Base-by-base conservation (phyloP, 2,888 invertebrate species). In the Agrotis puta region DNA sequence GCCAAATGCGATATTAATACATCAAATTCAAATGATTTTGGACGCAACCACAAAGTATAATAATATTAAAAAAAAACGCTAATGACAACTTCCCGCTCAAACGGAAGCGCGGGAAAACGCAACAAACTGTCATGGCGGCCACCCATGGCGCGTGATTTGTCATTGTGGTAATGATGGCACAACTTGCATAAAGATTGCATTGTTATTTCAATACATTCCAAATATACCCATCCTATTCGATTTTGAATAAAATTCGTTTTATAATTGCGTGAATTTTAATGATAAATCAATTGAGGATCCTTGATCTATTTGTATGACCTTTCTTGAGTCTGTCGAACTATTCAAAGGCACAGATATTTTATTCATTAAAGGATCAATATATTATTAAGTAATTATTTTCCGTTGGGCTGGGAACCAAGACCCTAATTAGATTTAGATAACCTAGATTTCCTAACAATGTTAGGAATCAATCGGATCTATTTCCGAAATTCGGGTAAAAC, bases 81-180 rank as follows among this genome's bases (percentile, higher is more conserved):
- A 90, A 90, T 89, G 88, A 90, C 84, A 79, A 86, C 88, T 88
- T 92, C 91, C 92, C 85, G 85, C 68, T 67, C 87, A 88, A 86
- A 89, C 88, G 88, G 87, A 90, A 88, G 85, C 88, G 86, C 88
- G 88, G 88, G 88, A 88, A 89, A 88, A 66, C 66, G 68, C 72
- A 78, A 64, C 78, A 80, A 87, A 82, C 85, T 91, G 92, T 92
- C 90, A 94, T 94, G 92, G 93, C 90, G 90, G 85, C 94, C 94
- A 93, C 95, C 94, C 94, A 92, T 88, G 81, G 94, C 81, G 93
- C 83, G 64, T 79, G 84, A 91, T 93, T 93, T 92, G 93, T 94
- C 91, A 90, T 74, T 83, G 85, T 78, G 84, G 85, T 92, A 91
- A 91, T 91, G 91, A 92, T 90, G 73, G 69, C 67, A 64, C 77